These are phyloP conservation scores for Odocoileus hemionus DNA, from an alignment of 2,113 vertebrate genomes.

Conservation along the genomic window DNA sequence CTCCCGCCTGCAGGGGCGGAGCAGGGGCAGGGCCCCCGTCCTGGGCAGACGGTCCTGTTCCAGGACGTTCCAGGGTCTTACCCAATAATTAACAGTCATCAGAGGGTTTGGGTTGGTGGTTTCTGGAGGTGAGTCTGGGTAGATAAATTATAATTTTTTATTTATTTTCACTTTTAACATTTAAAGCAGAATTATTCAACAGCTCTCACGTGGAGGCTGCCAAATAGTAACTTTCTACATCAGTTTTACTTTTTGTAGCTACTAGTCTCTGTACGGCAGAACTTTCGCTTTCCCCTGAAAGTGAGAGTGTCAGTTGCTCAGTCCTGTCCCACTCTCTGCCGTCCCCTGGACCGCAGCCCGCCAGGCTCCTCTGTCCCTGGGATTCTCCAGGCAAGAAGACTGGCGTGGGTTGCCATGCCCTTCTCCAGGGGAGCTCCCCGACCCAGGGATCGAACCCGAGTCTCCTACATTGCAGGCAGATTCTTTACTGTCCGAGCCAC, in stretches of 20 bases:
- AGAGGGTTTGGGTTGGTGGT: too few species aligned
- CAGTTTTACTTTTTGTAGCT: too few species aligned
- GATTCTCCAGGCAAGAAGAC: neutral
- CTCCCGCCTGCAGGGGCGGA: neutral
- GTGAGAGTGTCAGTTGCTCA: neutral
- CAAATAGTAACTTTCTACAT: neutral
- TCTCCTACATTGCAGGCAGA: neutral
- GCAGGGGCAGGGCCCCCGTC: neutral
- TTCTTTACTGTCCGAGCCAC: neutral
- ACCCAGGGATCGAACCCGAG: neutral
- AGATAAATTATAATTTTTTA: neutral
- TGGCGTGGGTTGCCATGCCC: neutral
- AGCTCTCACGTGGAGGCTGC: neutral
- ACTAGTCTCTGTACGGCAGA: neutral
- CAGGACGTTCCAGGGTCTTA: neutral
- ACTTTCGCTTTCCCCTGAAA: fast-evolving
- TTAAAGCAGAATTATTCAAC: neutral
- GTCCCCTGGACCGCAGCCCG: fast-evolving
- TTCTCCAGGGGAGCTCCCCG: neutral
- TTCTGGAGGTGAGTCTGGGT: too few species aligned
- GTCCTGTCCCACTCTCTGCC: fast-evolving
- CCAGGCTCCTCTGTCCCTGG: neutral
- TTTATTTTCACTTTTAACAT: neutral
- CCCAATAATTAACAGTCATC: neutral
- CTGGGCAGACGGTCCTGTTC: neutral